Evolutionary conservation across 2,113 vertebrate genomes (phyloP), one percentile per base, ranked within the genome.

Genomic region (Psettodes erumei): DNA sequence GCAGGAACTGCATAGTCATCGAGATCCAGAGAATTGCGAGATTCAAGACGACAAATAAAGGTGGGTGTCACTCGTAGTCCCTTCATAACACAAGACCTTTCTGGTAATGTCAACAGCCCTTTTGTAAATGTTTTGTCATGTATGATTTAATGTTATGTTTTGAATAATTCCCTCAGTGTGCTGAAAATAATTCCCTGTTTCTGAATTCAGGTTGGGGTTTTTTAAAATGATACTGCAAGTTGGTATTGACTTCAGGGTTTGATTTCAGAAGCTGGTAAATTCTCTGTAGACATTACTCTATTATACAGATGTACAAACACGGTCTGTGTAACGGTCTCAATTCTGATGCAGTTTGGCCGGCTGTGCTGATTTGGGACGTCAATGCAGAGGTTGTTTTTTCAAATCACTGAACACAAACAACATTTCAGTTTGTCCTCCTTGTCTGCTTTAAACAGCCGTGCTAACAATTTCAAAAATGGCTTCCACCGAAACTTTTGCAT

Each of bases 41-140:
- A 83, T 70, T 79, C 86, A 89, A 89, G 79, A 90, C 79, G 6
- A 84, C 79, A 15, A 76, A 53, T 90, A 82, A 92, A 94, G 93
- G 93, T 94, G 85, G 59, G 91, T n/a, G n/a, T n/a, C n/a, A n/a
- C n/a, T 84, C 19, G 61, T 47, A n/a, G 45, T 47, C 21, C n/a
- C 18, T 9, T 43, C 10, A 54, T 38, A 38, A 38, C 13, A 15
- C 6, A 21, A 55, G 5, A 42, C 16, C 1, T 27, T 0, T 71
- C 28, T 75, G 33, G 69, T 40, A 19, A 15, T 16, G 7, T 42
- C 16, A 28, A 23, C 9, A 66, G 60, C 37, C 1, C 19, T 16
- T 66, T 54, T 28, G n/a, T 32, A 8, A 58, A 21, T n/a, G 21
- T 56, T 27, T 27, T 18, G 21, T 25, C 21, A 40, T 8, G n/a